A percentile compares a stretch with the other conserved stretches of the same genome.
Evolutionary conservation across 2,888 invertebrate genomes (phyloP).

Genomic region (Drosophila tripunctata): DNA sequence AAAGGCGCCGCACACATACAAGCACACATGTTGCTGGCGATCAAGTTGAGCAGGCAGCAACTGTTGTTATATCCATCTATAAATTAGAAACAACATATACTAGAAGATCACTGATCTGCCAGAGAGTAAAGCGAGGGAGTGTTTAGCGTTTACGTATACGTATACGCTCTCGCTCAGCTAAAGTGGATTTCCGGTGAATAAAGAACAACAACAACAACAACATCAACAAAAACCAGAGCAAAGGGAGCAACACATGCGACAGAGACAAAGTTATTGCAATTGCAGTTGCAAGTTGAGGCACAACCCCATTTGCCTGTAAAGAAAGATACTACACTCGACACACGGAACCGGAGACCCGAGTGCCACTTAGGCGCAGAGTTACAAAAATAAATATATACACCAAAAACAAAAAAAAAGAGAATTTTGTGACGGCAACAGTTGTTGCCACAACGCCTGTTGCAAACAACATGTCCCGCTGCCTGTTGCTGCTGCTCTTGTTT

Average conservation of each 20-base stretch:
- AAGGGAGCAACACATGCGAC: slow-evolving; percentile 52
- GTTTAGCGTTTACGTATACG: too few species aligned
- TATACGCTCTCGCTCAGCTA: slow-evolving; percentile 50
- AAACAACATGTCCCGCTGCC: slow-evolving; percentile 23
- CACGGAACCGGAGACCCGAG: slow-evolving; percentile 32
- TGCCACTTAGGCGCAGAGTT: slow-evolving; percentile 54
- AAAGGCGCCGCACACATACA: slow-evolving; percentile 48
- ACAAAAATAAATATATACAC: slow-evolving; percentile 63
- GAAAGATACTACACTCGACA: slow-evolving; percentile 12
- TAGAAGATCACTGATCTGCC: slow-evolving; percentile 57
- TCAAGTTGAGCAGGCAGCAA: slow-evolving; percentile 52
- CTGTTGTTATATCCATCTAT: slow-evolving; percentile 59
- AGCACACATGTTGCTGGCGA: slow-evolving; percentile 74
- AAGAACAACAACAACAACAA: slow-evolving; percentile 43
- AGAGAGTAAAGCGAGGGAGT: slow-evolving; percentile 33
- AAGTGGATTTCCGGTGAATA: slow-evolving; percentile 83
- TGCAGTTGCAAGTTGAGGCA: slow-evolving; percentile 29
- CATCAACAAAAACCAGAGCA: too few species aligned
- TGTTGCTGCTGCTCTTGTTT: slow-evolving; percentile 44
- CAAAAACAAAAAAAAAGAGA: slow-evolving; percentile 42
- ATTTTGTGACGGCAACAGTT: slow-evolving; percentile 25
- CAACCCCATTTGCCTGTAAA: slow-evolving; percentile 35
- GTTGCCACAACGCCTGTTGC: slow-evolving; percentile 18
- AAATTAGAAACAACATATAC: slow-evolving; percentile 59
- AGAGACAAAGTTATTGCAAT: slow-evolving; percentile 43